These are phyloP conservation scores for Danionella cerebrum DNA, from an alignment of 2,113 vertebrate genomes.

Conservation along the genomic window DNA sequence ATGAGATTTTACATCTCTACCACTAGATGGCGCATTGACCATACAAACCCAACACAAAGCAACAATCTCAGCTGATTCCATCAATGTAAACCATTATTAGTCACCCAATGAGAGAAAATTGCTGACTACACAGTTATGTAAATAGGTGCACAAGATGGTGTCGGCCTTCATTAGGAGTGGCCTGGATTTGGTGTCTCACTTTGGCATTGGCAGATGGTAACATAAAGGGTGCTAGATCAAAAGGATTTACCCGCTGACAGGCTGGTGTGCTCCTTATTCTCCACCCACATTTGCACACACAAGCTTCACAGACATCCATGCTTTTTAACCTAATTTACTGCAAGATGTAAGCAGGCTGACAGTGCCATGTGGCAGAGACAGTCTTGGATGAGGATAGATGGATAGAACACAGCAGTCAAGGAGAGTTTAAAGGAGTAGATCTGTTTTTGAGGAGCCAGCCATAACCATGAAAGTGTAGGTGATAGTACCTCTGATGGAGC, in stretches of 20 bases:
- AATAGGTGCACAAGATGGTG: constrained; percentile 57
- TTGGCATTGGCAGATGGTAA: constrained; percentile 42
- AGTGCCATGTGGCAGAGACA: not conserved
- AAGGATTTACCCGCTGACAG: constrained; percentile 42
- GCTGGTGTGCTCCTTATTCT: constrained; percentile 12
- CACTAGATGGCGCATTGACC: constrained; percentile 49
- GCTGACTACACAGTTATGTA: constrained; percentile 65
- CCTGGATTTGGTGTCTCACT: constrained; percentile 23
- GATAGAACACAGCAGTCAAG: not conserved
- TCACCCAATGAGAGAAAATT: constrained; percentile 50
- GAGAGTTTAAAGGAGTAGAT: not conserved
- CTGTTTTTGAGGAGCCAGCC: not conserved
- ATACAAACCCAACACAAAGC: not conserved
- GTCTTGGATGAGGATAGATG: not conserved
- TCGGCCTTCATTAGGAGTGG: constrained; percentile 51
- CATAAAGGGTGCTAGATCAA: constrained; percentile 31
- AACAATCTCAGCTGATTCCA: not conserved
- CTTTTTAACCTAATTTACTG: not conserved
- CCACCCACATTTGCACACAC: not conserved
- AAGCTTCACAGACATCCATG: not conserved
- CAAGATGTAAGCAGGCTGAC: not conserved
- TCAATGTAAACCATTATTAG: constrained; percentile 43
- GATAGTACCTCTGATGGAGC: constrained; percentile 63
- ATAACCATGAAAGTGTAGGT: not conserved
- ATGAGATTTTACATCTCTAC: too few relatives aligned